Evolutionary conservation across 2,113 vertebrate genomes (phyloP).

Genomic region (Cyprinus carpio): DNA sequence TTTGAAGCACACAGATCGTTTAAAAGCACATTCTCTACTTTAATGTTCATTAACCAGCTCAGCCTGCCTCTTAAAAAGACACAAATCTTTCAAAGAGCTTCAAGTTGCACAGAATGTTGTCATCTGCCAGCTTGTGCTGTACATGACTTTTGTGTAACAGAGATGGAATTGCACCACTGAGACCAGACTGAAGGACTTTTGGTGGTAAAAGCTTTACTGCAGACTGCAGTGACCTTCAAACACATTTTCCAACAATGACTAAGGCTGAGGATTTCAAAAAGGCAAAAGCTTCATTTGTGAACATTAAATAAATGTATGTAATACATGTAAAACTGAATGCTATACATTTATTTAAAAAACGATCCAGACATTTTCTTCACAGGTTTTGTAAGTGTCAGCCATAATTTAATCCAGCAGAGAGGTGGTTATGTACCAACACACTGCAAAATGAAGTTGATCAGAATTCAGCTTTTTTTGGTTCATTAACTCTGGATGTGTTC

Average conservation of each 20-base stretch:
- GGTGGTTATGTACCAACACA: neutral
- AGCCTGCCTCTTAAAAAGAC: slow-evolving; percentile 40
- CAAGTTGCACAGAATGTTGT: slow-evolving; percentile 24
- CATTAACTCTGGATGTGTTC: neutral
- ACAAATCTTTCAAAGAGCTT: slow-evolving; percentile 28
- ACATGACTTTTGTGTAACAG: slow-evolving; percentile 28
- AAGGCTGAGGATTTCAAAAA: slow-evolving; percentile 3
- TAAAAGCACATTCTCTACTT: slow-evolving; percentile 52
- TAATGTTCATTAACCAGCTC: slow-evolving; percentile 50
- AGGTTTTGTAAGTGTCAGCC: neutral
- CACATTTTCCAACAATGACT: neutral
- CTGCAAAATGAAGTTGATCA: neutral
- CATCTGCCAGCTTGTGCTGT: slow-evolving; percentile 36
- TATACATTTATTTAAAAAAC: neutral
- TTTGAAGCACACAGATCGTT: slow-evolving; percentile 40
- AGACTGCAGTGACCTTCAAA: slow-evolving; percentile 50
- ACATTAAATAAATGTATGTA: neutral
- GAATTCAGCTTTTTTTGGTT: neutral
- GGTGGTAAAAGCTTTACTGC: slow-evolving; percentile 40
- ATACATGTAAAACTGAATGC: neutral
- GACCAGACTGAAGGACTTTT: slow-evolving; percentile 30
- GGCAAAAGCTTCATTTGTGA: neutral
- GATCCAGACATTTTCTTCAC: neutral
- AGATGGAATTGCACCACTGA: slow-evolving; percentile 21
- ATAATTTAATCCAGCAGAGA: neutral